Evolutionary conservation across 2,113 vertebrate genomes (phyloP).

Genomic region (Archocentrus centrarchus): DNA sequence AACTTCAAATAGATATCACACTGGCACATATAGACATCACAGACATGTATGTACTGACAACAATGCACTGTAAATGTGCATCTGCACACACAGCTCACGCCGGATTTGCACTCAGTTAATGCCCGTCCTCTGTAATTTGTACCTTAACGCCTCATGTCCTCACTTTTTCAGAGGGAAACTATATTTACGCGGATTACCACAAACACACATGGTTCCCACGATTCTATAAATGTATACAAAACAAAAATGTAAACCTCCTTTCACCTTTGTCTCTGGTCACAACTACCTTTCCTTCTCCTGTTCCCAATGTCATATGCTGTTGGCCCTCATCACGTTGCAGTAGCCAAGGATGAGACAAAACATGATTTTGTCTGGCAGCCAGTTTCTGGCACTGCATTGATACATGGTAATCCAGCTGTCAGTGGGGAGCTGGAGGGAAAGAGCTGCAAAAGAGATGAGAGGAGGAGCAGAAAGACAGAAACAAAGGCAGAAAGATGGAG

Average conservation of each 20-base stretch:
- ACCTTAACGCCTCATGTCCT: background rate
- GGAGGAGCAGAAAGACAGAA: conserved; percentile 14
- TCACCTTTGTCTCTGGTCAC: conserved; percentile 26
- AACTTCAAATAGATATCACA: conserved; percentile 51
- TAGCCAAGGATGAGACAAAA: conserved; percentile 72
- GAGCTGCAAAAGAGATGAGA: conserved; percentile 14
- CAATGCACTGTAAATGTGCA: conserved; percentile 2
- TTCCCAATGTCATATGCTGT: conserved; percentile 59
- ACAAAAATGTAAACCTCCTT: background rate
- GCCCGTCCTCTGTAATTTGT: background rate
- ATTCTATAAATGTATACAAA: background rate
- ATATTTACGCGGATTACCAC: background rate
- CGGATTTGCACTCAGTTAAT: background rate
- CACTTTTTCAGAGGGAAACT: background rate
- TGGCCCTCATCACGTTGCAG: conserved; percentile 53
- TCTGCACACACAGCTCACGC: background rate
- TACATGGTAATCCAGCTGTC: conserved; percentile 75
- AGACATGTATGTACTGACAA: conserved; percentile 22
- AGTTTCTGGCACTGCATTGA: conserved; percentile 67
- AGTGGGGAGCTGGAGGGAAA: conserved; percentile 37
- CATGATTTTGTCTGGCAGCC: conserved; percentile 73
- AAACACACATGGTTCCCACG: background rate
- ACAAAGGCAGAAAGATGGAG: conserved; percentile 19
- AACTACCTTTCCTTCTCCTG: conserved; percentile 46
- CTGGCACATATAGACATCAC: conserved; percentile 24